phyloP scores from a whole-genome alignment of 2,113 vertebrate genomes.

The Ceratotherium simum region DNA sequence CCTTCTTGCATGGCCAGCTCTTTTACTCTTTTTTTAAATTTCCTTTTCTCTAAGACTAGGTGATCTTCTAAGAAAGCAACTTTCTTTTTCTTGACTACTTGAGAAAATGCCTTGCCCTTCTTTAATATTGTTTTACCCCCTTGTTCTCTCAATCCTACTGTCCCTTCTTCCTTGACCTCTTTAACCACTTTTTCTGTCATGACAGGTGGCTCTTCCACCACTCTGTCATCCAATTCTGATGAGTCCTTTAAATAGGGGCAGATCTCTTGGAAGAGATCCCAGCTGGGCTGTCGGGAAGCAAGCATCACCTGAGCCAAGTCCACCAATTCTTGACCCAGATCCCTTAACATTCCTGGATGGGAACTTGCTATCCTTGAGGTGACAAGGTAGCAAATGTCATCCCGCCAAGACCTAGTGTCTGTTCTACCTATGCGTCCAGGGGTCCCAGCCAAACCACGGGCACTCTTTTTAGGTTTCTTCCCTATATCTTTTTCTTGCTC shows the following conservation, averaged over 20 bases:
- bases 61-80: neutral
- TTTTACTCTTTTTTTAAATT: neutral
- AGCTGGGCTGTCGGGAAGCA: conserved; percentile 43
- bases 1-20: neutral
- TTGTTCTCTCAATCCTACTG: neutral
- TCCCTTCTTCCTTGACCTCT: neutral
- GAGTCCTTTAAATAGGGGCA: neutral
- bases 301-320: conserved; percentile 45
- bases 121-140: neutral
- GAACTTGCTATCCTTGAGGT: conserved; percentile 61
- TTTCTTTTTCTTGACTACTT: conserved; percentile 4
- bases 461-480: neutral
- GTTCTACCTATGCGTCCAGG: neutral
- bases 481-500: neutral
- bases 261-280: conserved; percentile 58
- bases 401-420: conserved; percentile 54
- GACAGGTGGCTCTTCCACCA: neutral
- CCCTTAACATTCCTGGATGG: neutral
- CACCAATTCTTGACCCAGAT: conserved; percentile 71
- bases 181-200: neutral
- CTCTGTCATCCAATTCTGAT: neutral
- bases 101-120: neutral
- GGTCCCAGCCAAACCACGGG: neutral
- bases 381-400: conserved; percentile 69
- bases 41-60: neutral